Evolutionary conservation across 2,113 vertebrate genomes (phyloP).

Genomic region (Gobiocypris rarus): DNA sequence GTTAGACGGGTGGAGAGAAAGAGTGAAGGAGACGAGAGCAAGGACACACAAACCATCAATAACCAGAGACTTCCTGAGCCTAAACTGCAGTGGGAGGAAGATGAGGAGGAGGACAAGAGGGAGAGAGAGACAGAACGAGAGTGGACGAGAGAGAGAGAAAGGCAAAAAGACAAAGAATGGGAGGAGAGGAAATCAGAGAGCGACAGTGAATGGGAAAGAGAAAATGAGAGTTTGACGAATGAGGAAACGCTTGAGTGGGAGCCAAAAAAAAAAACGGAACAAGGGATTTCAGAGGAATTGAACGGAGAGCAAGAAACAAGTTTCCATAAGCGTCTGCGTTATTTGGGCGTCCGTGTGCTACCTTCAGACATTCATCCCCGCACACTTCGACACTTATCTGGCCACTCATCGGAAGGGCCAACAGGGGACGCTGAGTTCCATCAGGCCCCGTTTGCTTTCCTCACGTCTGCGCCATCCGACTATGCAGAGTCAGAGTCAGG

Average conservation of each 20-base stretch:
- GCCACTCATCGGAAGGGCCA: not conserved
- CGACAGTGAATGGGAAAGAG: not conserved
- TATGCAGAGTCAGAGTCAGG: constrained; percentile 30
- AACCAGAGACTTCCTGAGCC: constrained; percentile 42
- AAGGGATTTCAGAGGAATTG: not conserved
- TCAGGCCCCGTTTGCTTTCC: constrained; percentile 45
- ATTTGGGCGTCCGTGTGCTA: constrained; percentile 14
- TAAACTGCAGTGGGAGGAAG: constrained; percentile 21
- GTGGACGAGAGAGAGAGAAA: constrained; percentile 6
- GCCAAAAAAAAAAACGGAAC: not conserved
- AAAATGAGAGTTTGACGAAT: not conserved
- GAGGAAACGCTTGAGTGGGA: constrained; percentile 1
- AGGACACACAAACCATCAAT: constrained; percentile 20
- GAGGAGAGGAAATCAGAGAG: constrained; percentile 8
- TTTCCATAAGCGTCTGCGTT: not conserved
- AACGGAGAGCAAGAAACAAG: not conserved
- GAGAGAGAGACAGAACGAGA: constrained; percentile 4
- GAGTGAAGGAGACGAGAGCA: constrained; percentile 25
- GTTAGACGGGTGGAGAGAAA: constrained; percentile 21
- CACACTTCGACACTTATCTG: constrained; percentile 6
- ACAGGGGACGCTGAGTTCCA: not conserved
- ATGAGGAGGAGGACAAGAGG: not conserved
- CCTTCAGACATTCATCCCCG: not conserved
- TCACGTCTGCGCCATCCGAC: constrained; percentile 22
- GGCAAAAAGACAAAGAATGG: constrained; percentile 1